phyloP scores from a whole-genome alignment of 2,113 vertebrate species.

The Camelus bactrianus region DNA sequence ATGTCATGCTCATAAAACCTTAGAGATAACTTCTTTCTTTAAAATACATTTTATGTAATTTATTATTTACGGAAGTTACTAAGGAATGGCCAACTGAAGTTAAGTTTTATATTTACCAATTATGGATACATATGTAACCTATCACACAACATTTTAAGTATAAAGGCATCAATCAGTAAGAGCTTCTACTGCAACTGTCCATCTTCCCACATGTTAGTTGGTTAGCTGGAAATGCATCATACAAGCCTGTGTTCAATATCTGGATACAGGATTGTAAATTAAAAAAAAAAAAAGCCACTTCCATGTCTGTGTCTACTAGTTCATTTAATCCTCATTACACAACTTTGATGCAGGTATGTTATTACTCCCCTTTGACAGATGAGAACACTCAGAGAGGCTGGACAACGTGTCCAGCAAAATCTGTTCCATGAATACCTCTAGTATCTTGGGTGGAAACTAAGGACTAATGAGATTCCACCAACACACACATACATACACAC shows the following conservation, averaged over 20 bases:
- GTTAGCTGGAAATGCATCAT: background rate
- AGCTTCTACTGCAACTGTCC: background rate
- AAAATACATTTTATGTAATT: background rate
- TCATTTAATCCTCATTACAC: background rate
- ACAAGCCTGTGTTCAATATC: background rate
- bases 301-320: background rate
- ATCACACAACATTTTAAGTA: background rate
- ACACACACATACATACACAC: background rate
- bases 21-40: background rate
- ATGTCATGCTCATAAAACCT: background rate
- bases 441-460: background rate
- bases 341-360: background rate
- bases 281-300: background rate
- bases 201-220: background rate
- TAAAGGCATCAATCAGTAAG: background rate
- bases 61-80: background rate
- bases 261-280: background rate
- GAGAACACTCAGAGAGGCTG: background rate
- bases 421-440: background rate
- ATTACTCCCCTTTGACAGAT: background rate
- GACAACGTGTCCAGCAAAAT: background rate
- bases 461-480: background rate
- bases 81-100: background rate
- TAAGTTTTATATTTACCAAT: background rate
- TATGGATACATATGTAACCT: background rate